Evolutionary conservation across 2,113 vertebrate genomes (phyloP), one percentile per base, ranked within the genome.

Genomic region (Eurypyga helias): DNA sequence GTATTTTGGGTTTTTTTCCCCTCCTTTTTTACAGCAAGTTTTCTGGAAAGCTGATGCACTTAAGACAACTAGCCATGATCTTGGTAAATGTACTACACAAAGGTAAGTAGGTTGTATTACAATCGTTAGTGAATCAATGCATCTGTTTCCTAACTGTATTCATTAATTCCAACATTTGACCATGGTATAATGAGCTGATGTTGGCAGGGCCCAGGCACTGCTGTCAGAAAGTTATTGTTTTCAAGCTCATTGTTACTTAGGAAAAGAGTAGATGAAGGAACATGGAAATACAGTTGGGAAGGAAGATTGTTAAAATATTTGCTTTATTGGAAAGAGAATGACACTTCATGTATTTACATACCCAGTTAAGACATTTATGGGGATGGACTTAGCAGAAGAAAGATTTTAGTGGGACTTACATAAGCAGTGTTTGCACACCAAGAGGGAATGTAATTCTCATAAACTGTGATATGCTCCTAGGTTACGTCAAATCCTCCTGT

Each of bases 261-360:
- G 41, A 72, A 83, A 89, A 76, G 10, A 10, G 41, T 24, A 72
- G 33, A 77, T 67, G 52, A 66, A 83, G 8, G 21, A 89, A 71
- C 11, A 31, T 20, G 12, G 26, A 90, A 86, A 91, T 72, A 13
- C 1, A 43, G 9, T 9, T 81, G 10, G 33, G 49, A 92, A 91
- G 87, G 31, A 79, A 82, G 80, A 62, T 64, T 49, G 19, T 55
- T 70, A 67, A 89, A 80, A 52, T 78, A 87, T 38, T 87, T 90
- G 19, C 3, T 93, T 87, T 91, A 89, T 61, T 93, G 54, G 36
- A 70, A 96, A 94, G 16, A 84, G 28, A 66, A 62, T 69, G 31
- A 70, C 67, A 71, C 13, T 61, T 89, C 12, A 6, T n/a, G 11
- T 57, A 60, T 85, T 60, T 94, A 58, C 29, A 48, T 41, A 61